A percentile compares a stretch with the other conserved stretches of the same genome.
phyloP scores from a whole-genome alignment of 2,113 vertebrate genomes.

The Xenopus borealis region DNA sequence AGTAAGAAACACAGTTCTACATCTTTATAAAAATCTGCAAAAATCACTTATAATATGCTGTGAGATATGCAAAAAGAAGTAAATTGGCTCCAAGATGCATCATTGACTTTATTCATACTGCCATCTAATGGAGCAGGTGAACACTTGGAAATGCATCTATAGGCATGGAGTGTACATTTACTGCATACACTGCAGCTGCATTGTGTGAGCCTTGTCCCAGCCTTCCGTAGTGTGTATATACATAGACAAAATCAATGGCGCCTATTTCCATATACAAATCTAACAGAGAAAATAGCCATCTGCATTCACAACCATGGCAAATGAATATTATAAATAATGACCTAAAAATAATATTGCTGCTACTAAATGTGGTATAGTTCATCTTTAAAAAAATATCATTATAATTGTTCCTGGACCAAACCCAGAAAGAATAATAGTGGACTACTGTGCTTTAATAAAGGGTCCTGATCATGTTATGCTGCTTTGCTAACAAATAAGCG shows the following conservation, averaged over 20 bases:
- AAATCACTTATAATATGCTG: neutral
- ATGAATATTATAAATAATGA: too few species aligned
- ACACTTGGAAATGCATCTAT: neutral
- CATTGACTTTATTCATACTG: slow-evolving; percentile 11
- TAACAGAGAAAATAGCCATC: too few species aligned
- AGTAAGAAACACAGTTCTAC: too few species aligned
- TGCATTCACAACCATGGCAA: too few species aligned
- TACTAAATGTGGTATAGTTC: too few species aligned
- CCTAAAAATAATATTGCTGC: too few species aligned
- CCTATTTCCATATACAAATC: neutral
- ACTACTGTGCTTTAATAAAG: neutral
- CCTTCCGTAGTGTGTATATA: neutral
- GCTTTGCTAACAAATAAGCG: neutral
- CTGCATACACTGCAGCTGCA: slow-evolving; percentile 14
- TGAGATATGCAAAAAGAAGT: slow-evolving; percentile 24
- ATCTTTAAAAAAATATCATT: too few species aligned
- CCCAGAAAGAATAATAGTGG: too few species aligned
- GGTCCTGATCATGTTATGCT: neutral
- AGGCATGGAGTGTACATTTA: neutral
- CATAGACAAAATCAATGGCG: neutral
- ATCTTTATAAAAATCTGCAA: neutral
- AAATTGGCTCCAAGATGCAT: slow-evolving; percentile 32
- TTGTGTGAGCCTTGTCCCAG: neutral
- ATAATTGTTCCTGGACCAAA: too few species aligned
- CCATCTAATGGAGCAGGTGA: slow-evolving; percentile 36